Base-by-base conservation (phyloP, 2,888 invertebrate species). In the Steinernema carpocapsae region DNA sequence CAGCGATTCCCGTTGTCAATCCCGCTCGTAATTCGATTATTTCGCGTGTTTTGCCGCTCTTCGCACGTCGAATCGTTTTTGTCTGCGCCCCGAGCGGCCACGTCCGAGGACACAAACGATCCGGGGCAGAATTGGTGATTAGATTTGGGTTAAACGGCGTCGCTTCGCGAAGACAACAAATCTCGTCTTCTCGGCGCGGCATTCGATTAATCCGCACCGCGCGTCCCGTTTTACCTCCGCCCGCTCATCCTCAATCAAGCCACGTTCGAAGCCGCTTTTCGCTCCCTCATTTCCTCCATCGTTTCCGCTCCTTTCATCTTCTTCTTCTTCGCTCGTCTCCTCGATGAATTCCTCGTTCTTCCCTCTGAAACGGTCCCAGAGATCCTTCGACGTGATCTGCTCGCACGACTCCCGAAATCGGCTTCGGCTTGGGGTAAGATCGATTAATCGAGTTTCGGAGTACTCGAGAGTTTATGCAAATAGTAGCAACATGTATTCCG, bases 131-230 rank as follows among this genome's bases (percentile, higher is more conserved):
- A 64, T 64, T 64, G 32, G 37, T 64, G 64, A 64, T 64, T 64
- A 29, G 64, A 64, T 64, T 64, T 64, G 32, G 64, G 64, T 37
- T 64, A 64, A 64, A 64, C 64, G 37, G 64, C 64, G 26, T 19
- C 19, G 48, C n/a, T 48, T 14, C 17, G 19, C 17, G 48, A 48
- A 48, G 37, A 48, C 48, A 64, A 64, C 64, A 64, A 64, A 64
- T 64, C 64, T 64, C 26, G 32, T 64, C 12, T 64, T n/a, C 17
- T 64, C 64, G 64, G 29, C 64, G 64, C 32, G 64, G 64, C 64
- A 64, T 64, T 64, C 64, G 64, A 64, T 64, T 64, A 64, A 64
- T 64, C 26, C 32, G 64, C 64, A 29, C 22, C 32, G 64, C 64
- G 64, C 24, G 48, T 17, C 48, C 64, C 64, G 29, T 64, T 64